These are phyloP conservation scores for Hetaerina titia DNA, from an alignment of 2,888 invertebrate genomes.

Conservation along the genomic window DNA sequence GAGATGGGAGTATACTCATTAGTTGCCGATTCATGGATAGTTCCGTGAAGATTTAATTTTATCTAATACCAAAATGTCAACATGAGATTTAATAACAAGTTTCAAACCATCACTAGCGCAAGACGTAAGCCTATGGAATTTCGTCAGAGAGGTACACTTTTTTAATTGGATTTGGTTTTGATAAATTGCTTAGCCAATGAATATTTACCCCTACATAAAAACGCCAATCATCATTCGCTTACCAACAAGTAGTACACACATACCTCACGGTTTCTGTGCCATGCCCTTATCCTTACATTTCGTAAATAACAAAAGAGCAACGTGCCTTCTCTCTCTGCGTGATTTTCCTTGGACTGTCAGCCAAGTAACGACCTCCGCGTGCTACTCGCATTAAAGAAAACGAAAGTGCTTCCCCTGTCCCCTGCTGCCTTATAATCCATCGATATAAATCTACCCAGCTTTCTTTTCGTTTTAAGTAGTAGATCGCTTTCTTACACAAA, in stretches of 20 bases:
- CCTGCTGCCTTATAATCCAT: constrained; percentile 44
- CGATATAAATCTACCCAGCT: constrained; percentile 1
- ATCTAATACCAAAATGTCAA: no score
- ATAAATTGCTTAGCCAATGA: neutral
- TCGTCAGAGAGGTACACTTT: neutral
- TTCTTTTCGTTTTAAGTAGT: neutral
- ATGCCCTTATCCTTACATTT: neutral
- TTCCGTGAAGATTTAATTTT: no score
- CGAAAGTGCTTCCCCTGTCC: constrained; percentile 51
- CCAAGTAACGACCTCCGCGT: constrained; percentile 41
- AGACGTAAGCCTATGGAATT: neutral
- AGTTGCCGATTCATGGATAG: no score
- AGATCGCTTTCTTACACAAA: constrained; percentile 56
- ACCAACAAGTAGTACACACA: neutral
- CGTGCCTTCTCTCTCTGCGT: neutral
- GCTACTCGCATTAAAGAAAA: constrained; percentile 58
- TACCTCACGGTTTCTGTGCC: neutral
- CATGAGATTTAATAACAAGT: no score
- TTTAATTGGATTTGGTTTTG: neutral
- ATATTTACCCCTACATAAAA: neutral
- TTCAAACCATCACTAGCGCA: no score
- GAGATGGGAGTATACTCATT: no score
- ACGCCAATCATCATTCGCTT: constrained; percentile 2
- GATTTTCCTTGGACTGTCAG: constrained; percentile 64
- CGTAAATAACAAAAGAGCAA: constrained; percentile 43